A percentile compares a stretch with the other conserved stretches of the same genome.
phyloP scores from a whole-genome alignment of 2,797 vertebrate genomes.

The Pagetopsis macropterus region DNA sequence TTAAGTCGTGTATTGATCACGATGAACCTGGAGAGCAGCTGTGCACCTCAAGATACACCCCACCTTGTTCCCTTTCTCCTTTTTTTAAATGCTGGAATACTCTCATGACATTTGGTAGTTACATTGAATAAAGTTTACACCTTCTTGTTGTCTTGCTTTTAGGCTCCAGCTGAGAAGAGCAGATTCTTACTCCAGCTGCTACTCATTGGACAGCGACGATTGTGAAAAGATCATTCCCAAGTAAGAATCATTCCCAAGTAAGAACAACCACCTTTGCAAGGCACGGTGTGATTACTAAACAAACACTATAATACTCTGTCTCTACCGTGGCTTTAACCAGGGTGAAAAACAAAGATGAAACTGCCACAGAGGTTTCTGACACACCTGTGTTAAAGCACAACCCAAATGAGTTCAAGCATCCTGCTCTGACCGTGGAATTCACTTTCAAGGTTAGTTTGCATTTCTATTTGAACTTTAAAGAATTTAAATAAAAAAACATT shows the following conservation, averaged over 20 bases:
- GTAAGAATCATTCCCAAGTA: conserved; percentile 76
- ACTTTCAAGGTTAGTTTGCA: conserved; percentile 72
- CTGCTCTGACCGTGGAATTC: conserved; percentile 75
- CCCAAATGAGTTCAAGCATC: conserved; percentile 55
- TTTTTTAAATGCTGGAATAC: not conserved
- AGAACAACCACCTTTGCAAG: conserved; percentile 14
- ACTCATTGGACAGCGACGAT: conserved; percentile 75
- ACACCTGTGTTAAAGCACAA: conserved; percentile 49
- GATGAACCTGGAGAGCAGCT: not conserved
- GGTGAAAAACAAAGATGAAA: conserved; percentile 25
- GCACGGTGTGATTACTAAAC: not conserved
- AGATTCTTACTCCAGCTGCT: conserved; percentile 77
- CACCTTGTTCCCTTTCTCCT: not conserved
- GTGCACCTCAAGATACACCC: not conserved
- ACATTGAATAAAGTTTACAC: not conserved
- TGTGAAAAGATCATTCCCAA: conserved; percentile 66
- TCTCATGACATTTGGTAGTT: not conserved
- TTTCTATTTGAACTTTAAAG: not conserved
- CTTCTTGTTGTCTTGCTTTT: conserved; percentile 25
- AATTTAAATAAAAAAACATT: not conserved
- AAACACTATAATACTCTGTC: conserved; percentile 12
- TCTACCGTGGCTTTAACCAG: conserved; percentile 45
- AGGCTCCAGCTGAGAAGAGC: conserved; percentile 68
- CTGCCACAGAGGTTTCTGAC: not conserved
- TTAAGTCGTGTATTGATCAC: not conserved